phyloP scores from a whole-genome alignment of 1,140 invertebrate species.

The Helicorthomorpha holstii region DNA sequence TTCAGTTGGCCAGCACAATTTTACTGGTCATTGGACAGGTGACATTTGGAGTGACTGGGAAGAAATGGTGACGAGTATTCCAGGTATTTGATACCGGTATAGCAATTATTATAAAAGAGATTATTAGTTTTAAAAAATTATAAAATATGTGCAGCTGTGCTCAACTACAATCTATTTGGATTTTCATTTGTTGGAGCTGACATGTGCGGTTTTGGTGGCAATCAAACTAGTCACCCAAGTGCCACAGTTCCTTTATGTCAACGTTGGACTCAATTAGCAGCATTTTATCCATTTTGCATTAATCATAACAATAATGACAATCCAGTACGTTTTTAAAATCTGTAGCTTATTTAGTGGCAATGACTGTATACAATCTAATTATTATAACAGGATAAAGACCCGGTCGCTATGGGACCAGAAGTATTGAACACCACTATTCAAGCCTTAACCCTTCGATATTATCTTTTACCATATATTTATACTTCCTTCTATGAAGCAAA shows the following conservation, averaged over 20 bases:
- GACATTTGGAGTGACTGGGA: conserved; percentile 42
- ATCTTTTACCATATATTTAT: conserved; percentile 63
- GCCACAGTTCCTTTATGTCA: conserved; percentile 48
- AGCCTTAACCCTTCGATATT: conserved; percentile 48
- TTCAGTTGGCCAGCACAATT: conserved; percentile 58
- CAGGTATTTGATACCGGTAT: conserved; percentile 3
- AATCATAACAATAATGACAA: conserved; percentile 62
- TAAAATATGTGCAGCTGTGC: conserved; percentile 40
- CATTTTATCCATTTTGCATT: conserved; percentile 47
- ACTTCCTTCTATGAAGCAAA: conserved; percentile 59
- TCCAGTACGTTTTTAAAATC: conserved; percentile 45
- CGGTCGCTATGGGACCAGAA: conserved; percentile 44
- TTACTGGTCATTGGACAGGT: conserved; percentile 82
- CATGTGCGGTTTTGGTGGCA: conserved; percentile 71
- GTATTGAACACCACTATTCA: conserved; percentile 43
- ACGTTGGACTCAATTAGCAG: conserved; percentile 66
- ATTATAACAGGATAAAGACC: conserved; percentile 50
- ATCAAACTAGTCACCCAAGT: no score
- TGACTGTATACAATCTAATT: not conserved
- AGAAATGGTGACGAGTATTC: conserved; percentile 5
- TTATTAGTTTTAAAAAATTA: conserved; percentile 14
- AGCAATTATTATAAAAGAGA: no score
- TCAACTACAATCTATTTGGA: conserved; percentile 52
- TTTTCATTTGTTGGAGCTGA: conserved; percentile 67
- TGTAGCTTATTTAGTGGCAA: no score